Conservation (phyloP, 2,113 vertebrate genomes). For the Trichechus manatus region DNA sequence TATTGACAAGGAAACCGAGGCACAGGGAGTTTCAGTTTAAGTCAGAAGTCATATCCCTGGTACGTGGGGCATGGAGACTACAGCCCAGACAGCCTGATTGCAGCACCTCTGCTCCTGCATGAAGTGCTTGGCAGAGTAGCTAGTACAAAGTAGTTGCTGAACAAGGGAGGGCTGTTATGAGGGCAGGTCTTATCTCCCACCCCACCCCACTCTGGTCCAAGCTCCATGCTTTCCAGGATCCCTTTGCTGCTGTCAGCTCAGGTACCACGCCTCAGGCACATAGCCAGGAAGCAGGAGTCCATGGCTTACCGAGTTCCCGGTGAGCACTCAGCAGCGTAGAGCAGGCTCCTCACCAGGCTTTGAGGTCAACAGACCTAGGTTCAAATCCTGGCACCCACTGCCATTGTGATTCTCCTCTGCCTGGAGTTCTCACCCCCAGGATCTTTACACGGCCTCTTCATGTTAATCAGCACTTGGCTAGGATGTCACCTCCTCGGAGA, state of each 20-base stretch:
- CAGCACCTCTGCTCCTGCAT: fast-evolving
- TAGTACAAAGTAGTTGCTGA: too few species aligned
- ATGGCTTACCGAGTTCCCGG: not conserved
- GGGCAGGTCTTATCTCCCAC: not conserved
- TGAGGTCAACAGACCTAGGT: not conserved
- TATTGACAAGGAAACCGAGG: not conserved
- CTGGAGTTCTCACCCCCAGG: not conserved
- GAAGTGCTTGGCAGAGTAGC: not conserved
- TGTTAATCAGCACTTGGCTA: not conserved
- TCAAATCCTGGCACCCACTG: not conserved
- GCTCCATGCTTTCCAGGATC: fast-evolving
- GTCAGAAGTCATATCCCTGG: not conserved
- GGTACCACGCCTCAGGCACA: not conserved
- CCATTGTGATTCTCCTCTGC: not conserved
- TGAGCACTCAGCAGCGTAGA: not conserved
- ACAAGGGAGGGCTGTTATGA: not conserved
- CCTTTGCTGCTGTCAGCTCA: too few species aligned
- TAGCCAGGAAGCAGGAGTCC: not conserved
- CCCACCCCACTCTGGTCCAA: not conserved
- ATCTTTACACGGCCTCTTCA: not conserved
- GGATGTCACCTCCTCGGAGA: not conserved
- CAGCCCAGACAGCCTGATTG: not conserved
- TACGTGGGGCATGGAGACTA: fast-evolving
- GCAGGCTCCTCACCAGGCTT: not conserved
- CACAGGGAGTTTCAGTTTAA: not conserved